Conservation (phyloP, 2,797 vertebrate genomes). For the Squalus acanthias region DNA sequence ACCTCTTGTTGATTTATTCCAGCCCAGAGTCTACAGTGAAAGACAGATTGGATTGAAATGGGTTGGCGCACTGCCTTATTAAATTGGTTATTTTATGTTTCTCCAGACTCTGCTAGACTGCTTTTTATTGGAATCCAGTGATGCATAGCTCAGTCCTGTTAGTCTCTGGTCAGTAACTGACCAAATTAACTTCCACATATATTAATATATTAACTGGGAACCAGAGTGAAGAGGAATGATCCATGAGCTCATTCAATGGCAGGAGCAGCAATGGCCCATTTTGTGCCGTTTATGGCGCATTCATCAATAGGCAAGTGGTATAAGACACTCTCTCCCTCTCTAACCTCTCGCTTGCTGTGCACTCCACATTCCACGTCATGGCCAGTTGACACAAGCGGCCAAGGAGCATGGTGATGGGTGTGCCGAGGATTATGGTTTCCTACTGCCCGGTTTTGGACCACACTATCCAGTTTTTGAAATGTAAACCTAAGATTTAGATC, state of each 20-base stretch:
- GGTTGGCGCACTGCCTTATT: background rate
- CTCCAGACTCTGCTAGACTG: background rate
- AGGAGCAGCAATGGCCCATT: no score
- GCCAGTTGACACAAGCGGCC: no score
- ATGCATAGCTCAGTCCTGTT: background rate
- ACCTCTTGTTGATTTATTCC: background rate
- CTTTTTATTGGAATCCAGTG: conserved; percentile 2
- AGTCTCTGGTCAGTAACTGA: background rate
- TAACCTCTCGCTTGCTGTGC: background rate
- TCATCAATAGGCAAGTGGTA: background rate
- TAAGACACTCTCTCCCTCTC: background rate
- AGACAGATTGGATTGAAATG: conserved; percentile 17
- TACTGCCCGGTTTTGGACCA: background rate
- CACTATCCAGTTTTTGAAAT: background rate
- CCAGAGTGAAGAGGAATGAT: background rate
- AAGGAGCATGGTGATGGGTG: background rate
- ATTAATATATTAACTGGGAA: background rate
- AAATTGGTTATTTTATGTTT: background rate
- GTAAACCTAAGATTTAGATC: background rate
- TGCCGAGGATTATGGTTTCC: background rate
- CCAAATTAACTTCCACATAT: background rate
- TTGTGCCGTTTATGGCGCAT: background rate
- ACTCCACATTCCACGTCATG: background rate
- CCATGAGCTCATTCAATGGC: background rate
- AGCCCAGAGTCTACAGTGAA: background rate